Evolutionary conservation across 1,140 invertebrate species (phyloP).

Genomic region (Drosophila setifemur): DNA sequence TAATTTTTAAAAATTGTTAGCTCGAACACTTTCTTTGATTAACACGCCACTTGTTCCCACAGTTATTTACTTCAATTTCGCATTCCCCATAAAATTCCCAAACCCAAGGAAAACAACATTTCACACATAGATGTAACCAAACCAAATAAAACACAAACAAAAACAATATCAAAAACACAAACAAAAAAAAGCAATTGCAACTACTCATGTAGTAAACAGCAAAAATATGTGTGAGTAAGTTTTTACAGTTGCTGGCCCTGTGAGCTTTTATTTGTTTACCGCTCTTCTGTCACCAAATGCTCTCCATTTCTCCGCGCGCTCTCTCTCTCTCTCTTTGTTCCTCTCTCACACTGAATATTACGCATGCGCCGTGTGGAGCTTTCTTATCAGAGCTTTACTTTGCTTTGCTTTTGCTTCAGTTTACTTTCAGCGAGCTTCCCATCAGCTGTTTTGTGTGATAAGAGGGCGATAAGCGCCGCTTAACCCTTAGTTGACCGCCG

Average conservation of each 20-base stretch:
- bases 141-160: not conserved
- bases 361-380: slow-evolving; percentile 59
- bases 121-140: slow-evolving; percentile 17
- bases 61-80: slow-evolving; percentile 15
- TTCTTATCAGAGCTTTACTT: slow-evolving; percentile 63
- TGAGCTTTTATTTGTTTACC: slow-evolving; percentile 4
- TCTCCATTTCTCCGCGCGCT: not conserved
- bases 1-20: too few relatives aligned
- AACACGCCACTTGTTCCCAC: slow-evolving; percentile 23
- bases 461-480: slow-evolving; percentile 13
- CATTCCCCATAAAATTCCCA: slow-evolving; percentile 9
- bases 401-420: slow-evolving; percentile 4
- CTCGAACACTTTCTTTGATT: not conserved
- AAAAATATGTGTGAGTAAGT: slow-evolving; percentile 45
- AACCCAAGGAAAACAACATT: slow-evolving; percentile 5
- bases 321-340: slow-evolving; percentile 16
- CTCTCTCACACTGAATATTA: slow-evolving; percentile 7
- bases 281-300: not conserved
- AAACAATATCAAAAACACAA: not conserved
- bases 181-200: slow-evolving; percentile 9
- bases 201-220: slow-evolving; percentile 38
- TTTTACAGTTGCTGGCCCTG: not conserved
- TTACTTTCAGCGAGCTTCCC: slow-evolving; percentile 35
- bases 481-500: slow-evolving; percentile 67
- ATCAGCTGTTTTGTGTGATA: slow-evolving; percentile 66